Evolutionary conservation across 1,140 invertebrate genomes (phyloP).

Genomic region (Drosophila athabasca): DNA sequence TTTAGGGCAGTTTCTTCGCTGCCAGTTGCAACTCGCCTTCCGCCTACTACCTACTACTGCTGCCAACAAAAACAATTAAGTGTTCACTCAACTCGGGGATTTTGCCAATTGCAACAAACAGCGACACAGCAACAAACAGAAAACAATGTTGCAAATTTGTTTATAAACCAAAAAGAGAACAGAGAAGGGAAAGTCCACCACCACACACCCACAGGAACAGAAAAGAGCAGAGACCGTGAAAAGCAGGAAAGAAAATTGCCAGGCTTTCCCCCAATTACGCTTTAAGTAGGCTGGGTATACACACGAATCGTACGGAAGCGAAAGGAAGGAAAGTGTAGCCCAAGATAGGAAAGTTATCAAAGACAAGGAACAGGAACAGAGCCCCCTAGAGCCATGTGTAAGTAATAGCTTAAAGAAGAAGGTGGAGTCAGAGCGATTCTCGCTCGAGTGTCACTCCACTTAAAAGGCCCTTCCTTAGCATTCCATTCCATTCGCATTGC

Average conservation of each 20-base stretch:
- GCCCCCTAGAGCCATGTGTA: slow-evolving; percentile 55
- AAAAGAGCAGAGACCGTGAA: slow-evolving; percentile 1
- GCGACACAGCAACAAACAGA: neutral
- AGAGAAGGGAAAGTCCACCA: neutral
- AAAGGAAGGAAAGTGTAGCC: slow-evolving; percentile 8
- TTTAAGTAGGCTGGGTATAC: slow-evolving; percentile 68
- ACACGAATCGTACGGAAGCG: slow-evolving; percentile 51
- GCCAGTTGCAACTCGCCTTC: slow-evolving; percentile 39
- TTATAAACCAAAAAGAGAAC: slow-evolving; percentile 17
- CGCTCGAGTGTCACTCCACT: slow-evolving; percentile 15
- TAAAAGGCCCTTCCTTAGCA: neutral
- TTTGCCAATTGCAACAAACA: slow-evolving; percentile 32
- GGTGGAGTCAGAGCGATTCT: neutral
- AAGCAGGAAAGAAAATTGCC: slow-evolving; percentile 32
- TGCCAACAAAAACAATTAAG: slow-evolving; percentile 66
- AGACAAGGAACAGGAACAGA: slow-evolving; percentile 9
- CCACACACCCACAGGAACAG: no score
- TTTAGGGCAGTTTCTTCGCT: slow-evolving; percentile 60
- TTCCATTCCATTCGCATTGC: slow-evolving; percentile 2
- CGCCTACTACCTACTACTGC: no score
- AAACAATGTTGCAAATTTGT: slow-evolving; percentile 28
- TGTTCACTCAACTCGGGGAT: slow-evolving; percentile 75
- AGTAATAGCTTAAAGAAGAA: slow-evolving; percentile 29
- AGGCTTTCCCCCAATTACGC: slow-evolving; percentile 45
- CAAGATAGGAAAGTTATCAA: slow-evolving; percentile 2